Base-by-base conservation (phyloP, 2,113 vertebrate genomes). In the Calonectris borealis region DNA sequence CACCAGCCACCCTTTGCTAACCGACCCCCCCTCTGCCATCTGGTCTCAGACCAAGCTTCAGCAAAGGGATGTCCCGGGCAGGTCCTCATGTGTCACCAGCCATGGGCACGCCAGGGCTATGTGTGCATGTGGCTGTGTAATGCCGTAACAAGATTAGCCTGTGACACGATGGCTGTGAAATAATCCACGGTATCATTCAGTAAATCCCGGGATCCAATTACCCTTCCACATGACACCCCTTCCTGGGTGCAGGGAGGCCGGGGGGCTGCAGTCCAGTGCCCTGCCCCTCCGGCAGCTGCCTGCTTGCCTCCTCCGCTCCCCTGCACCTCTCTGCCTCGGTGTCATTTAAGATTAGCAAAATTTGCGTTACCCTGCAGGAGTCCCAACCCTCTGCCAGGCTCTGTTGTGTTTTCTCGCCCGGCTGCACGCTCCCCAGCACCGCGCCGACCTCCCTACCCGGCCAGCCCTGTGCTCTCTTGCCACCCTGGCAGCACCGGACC, bases 171-270 rank as follows among this genome's bases (percentile, higher is more conserved):
- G 65, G 81, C 85, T 76, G 46, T 69, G 94, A 94, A 93, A 94
- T 94, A 95, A 97, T 97, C 94, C 94, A 62, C 16, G 1, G 86
- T 95, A 94, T 94, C 95, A 91, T 20, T 87, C 81, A 69, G 66
- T 19, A 97, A 96, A 97, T 94, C 89, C 95, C 14, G 0, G 91
- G 86, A 93, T 97, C 93, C 94, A 88, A 97, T 97, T 96, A 94
- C 86, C 44, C 44, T 87, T 58, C 68, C 36, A 32, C 82, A 88
- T 51, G 86, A 91, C 78, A 52, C 73, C 68, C 89, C 40, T 93
- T 26, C 54, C 38, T 22, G 6, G 57, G 64, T 24, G 2, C 2
- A 1, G 76, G 19, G 75, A 73, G 77, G 64, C 64, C 3, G 0
- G 44, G 65, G 38, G 68, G 25, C 34, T 10, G 6, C 77, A 66